A percentile compares a stretch with the other conserved stretches of the same genome.
phyloP scores from a whole-genome alignment of 2,888 invertebrate species.

The Aquatica leii region DNA sequence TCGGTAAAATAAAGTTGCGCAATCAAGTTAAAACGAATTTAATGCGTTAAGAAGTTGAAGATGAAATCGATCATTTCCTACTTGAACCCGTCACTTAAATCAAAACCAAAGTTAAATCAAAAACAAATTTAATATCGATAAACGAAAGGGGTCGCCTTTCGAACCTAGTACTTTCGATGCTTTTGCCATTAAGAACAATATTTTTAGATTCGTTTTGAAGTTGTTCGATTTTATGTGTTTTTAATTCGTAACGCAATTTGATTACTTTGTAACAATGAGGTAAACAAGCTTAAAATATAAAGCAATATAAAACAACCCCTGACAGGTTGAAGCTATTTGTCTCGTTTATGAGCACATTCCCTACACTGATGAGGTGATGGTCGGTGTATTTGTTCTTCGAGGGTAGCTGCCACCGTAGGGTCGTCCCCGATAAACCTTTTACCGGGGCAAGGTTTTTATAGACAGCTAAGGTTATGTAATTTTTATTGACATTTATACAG shows the following conservation, averaged over 20 bases:
- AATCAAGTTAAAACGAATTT: neutral
- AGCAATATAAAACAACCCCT: slow-evolving; percentile 33
- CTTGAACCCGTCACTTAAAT: slow-evolving; percentile 16
- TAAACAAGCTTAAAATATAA: slow-evolving; percentile 33
- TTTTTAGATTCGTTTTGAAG: neutral
- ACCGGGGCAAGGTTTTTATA: neutral
- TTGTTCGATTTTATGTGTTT: slow-evolving; percentile 4
- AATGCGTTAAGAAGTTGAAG: slow-evolving; percentile 3
- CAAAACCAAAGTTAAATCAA: slow-evolving; percentile 5
- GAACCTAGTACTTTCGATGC: neutral
- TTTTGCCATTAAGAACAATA: neutral
- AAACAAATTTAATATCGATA: slow-evolving; percentile 8
- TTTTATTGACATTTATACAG: neutral
- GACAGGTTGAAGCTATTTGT: slow-evolving; percentile 37
- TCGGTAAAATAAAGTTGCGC: too few relatives aligned
- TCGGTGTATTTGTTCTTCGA: slow-evolving; percentile 30
- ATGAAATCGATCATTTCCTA: slow-evolving; percentile 17
- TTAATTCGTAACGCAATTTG: slow-evolving; percentile 17
- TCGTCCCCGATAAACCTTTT: slow-evolving; percentile 4
- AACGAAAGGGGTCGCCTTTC: slow-evolving; percentile 8
- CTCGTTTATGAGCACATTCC: slow-evolving; percentile 33
- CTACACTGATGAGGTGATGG: slow-evolving; percentile 34
- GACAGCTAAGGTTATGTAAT: neutral
- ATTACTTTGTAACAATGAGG: slow-evolving; percentile 25
- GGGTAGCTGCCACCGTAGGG: slow-evolving; percentile 10